These are phyloP conservation scores for Pagetopsis macropterus DNA, from an alignment of 2,797 vertebrate species.

Conservation along the genomic window DNA sequence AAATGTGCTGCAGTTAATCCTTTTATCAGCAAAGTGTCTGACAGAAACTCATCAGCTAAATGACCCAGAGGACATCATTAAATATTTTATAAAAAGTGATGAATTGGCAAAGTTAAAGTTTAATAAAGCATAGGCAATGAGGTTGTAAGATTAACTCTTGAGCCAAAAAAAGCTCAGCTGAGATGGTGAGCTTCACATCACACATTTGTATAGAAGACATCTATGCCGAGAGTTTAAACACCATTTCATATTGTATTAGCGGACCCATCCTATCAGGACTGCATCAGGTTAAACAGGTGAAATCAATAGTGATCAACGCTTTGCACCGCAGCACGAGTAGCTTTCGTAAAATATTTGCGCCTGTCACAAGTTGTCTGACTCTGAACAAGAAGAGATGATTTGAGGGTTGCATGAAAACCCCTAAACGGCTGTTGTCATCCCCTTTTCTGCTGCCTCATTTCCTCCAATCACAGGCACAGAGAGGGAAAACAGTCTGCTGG, in stretches of 20 bases:
- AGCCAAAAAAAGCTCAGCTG: conserved; percentile 16
- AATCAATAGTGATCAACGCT: conserved; percentile 15
- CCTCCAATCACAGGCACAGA: conserved; percentile 66
- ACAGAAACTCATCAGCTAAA: conserved; percentile 51
- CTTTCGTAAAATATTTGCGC: neutral
- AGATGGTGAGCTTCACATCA: neutral
- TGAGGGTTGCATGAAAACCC: conserved; percentile 19
- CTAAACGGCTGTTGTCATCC: conserved; percentile 46
- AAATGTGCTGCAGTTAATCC: conserved; percentile 46
- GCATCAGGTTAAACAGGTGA: conserved; percentile 4
- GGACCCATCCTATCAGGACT: neutral
- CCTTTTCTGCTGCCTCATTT: conserved; percentile 84
- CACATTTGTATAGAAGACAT: too few relatives aligned
- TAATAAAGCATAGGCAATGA: conserved; percentile 6
- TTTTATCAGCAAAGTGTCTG: conserved; percentile 46
- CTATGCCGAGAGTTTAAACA: neutral
- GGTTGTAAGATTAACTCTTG: neutral
- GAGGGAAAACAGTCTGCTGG: conserved; percentile 60
- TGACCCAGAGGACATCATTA: conserved; percentile 25
- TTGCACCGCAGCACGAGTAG: neutral
- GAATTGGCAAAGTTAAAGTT: conserved; percentile 15
- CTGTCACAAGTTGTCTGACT: conserved; percentile 14
- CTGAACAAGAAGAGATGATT: conserved; percentile 26
- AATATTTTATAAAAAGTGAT: conserved; percentile 18
- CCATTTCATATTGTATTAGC: neutral